Evolutionary conservation across 1,140 invertebrate genomes (phyloP).

Genomic region (Brachionus rotundiformis): DNA sequence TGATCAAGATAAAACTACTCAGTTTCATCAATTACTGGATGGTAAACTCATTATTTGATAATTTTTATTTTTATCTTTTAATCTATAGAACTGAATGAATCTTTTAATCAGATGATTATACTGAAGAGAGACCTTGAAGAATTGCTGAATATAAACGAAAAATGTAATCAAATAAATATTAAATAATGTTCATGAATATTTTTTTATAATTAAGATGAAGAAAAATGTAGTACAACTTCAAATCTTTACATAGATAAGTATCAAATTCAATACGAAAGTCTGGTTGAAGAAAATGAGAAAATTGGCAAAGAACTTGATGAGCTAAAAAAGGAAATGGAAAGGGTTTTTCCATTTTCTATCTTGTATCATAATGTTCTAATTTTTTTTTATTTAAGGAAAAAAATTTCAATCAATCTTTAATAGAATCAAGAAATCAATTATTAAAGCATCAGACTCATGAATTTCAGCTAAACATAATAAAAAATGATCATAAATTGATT

Average conservation of each 20-base stretch:
- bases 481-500: conserved; percentile 40
- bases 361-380: background rate
- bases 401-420: background rate
- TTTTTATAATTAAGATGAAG: background rate
- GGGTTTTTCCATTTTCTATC: background rate
- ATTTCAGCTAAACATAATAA: conserved; percentile 38
- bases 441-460: conserved; percentile 48
- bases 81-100: background rate
- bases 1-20: background rate
- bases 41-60: background rate
- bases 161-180: conserved; percentile 37
- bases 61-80: background rate
- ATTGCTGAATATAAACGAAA: background rate
- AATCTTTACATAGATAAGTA: background rate
- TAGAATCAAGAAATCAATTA: background rate
- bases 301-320: background rate
- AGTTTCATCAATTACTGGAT: background rate
- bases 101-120: background rate
- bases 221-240: background rate
- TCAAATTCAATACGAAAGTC: background rate
- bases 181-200: background rate
- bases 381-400: background rate
- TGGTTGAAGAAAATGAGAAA: background rate
- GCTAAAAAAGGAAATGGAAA: background rate
- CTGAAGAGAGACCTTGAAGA: conserved; percentile 5